Conservation (phyloP, 2,113 vertebrate genomes). For the Xyrauchen texanus region DNA sequence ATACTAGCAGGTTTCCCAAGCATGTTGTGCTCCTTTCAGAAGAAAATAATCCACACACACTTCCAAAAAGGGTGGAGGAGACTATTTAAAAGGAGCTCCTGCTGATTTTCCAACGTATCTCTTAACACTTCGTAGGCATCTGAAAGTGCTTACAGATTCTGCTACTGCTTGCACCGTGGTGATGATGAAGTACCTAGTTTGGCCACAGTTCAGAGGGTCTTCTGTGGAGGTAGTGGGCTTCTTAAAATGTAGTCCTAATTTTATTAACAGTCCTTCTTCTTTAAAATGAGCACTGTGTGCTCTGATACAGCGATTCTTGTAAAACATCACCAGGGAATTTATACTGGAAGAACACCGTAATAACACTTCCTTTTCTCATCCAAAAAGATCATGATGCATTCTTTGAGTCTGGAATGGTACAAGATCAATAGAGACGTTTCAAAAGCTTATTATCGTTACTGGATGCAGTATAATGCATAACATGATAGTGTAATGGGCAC, state of each 20-base stretch:
- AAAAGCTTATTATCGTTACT: slow-evolving; percentile 5
- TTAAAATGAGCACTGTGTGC: background rate
- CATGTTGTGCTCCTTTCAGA: background rate
- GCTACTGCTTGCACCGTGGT: slow-evolving; percentile 46
- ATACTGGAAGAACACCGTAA: slow-evolving; percentile 33
- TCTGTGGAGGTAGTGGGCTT: background rate
- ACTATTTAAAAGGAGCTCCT: slow-evolving; percentile 5
- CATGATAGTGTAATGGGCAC: background rate
- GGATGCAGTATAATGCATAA: slow-evolving; percentile 15
- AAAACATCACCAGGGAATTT: background rate
- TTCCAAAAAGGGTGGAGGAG: background rate
- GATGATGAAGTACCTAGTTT: slow-evolving; percentile 49
- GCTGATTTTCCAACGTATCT: slow-evolving; percentile 31
- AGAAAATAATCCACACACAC: slow-evolving; percentile 1
- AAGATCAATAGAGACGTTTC: slow-evolving; percentile 17
- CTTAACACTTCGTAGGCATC: slow-evolving; percentile 62
- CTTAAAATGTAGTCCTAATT: slow-evolving; percentile 43
- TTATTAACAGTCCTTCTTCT: background rate
- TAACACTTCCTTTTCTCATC: background rate
- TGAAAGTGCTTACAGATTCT: slow-evolving; percentile 65
- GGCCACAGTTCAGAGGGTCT: slow-evolving; percentile 62
- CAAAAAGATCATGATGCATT: background rate
- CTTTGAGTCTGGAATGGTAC: background rate
- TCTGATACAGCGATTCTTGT: slow-evolving; percentile 11
- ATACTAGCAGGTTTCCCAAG: background rate